These are phyloP conservation scores for Epinephelus fuscoguttatus DNA, from an alignment of 2,113 vertebrate species.

Conservation along the genomic window DNA sequence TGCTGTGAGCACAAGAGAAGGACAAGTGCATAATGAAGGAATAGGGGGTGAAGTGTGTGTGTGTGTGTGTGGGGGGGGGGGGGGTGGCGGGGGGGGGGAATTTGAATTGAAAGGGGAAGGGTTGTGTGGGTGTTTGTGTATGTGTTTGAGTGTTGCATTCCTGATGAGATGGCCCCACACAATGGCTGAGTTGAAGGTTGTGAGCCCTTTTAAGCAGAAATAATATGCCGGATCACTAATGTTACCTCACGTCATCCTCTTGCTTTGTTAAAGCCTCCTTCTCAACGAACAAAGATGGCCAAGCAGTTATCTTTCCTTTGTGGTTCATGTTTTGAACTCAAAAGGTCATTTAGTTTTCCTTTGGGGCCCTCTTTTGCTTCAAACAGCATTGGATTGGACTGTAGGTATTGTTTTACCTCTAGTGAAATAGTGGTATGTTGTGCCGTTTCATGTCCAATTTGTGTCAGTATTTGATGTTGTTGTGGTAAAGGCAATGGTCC, in stretches of 20 bases:
- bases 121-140: constrained; percentile 64
- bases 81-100: too few relatives aligned
- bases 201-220: constrained; percentile 56
- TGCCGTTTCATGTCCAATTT: not conserved
- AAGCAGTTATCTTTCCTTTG: constrained; percentile 23
- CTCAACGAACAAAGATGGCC: constrained; percentile 20
- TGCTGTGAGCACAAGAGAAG: constrained; percentile 58
- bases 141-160: constrained; percentile 59
- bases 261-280: constrained; percentile 51
- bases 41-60: constrained; percentile 39
- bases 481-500: not conserved
- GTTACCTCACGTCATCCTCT: constrained; percentile 23
- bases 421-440: not conserved
- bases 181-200: constrained; percentile 75
- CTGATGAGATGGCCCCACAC: constrained; percentile 60
- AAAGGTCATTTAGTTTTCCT: constrained; percentile 4
- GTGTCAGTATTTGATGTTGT: not conserved
- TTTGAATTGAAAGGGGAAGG: constrained; percentile 62
- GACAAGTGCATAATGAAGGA: constrained; percentile 64
- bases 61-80: too few relatives aligned
- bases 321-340: constrained; percentile 2
- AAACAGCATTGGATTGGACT: constrained; percentile 5
- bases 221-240: constrained; percentile 46
- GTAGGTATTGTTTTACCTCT: not conserved
- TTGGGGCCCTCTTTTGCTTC: not conserved